Evolutionary conservation across 35 echinoderm and acorn worm genomes (phyloP).

Genomic region (Apostichopus parvimensis): DNA sequence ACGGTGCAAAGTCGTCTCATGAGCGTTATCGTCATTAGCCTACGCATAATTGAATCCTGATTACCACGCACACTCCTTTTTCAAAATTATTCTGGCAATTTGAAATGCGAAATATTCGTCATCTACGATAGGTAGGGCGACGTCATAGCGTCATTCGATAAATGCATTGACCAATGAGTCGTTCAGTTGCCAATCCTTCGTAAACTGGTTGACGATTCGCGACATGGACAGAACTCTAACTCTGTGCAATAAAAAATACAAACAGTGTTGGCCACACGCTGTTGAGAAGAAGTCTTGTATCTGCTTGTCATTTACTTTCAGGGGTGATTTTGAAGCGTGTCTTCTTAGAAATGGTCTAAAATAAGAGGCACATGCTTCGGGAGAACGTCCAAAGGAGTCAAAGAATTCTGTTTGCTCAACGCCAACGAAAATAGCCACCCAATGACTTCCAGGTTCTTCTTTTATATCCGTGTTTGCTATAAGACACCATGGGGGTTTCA

Average conservation of each 20-base stretch:
- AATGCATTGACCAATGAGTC: slow-evolving; percentile 29
- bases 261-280: slow-evolving; percentile 14
- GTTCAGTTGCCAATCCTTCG: background rate
- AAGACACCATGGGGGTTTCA: slow-evolving; percentile 20
- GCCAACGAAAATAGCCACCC: slow-evolving; percentile 3
- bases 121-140: slow-evolving; percentile 1
- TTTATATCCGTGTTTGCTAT: slow-evolving; percentile 5
- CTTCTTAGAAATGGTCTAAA: slow-evolving; percentile 59
- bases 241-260: slow-evolving; percentile 28
- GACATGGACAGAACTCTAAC: slow-evolving; percentile 15
- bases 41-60: too few species aligned
- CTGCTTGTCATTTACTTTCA: slow-evolving; percentile 5
- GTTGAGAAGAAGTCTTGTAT: slow-evolving; percentile 16
- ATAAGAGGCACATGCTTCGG: slow-evolving; percentile 26
- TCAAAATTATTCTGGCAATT: background rate
- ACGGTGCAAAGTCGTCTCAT: too few species aligned
- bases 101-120: slow-evolving; percentile 1
- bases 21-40: too few species aligned
- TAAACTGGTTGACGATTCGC: slow-evolving; percentile 17
- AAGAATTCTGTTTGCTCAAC: slow-evolving; percentile 52
- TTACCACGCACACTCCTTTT: background rate
- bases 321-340: background rate
- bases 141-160: slow-evolving; percentile 7
- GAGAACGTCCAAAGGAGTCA: background rate
- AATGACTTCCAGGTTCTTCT: slow-evolving; percentile 14